phyloP scores from a whole-genome alignment of 2,888 invertebrate genomes.

The Campoplex nolae region DNA sequence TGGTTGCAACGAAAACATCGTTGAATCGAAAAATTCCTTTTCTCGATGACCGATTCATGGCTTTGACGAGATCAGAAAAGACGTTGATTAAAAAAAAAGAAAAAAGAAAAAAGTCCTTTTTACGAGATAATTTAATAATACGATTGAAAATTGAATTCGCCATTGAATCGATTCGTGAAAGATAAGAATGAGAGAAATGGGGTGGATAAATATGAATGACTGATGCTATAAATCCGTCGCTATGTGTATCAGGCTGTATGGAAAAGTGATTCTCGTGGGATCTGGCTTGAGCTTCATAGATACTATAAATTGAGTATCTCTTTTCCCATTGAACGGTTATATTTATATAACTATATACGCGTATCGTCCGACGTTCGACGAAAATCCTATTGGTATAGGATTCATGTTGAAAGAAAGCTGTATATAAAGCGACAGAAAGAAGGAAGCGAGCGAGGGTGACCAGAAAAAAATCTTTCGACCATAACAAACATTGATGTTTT shows the following conservation, averaged over 20 bases:
- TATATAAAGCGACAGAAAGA: background rate
- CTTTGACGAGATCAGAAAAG: too few species aligned
- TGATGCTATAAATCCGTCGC: slow-evolving; percentile 31
- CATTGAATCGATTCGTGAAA: background rate
- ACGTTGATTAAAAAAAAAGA: too few species aligned
- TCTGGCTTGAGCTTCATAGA: slow-evolving; percentile 21
- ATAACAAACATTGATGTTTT: slow-evolving; percentile 14
- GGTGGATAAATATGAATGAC: slow-evolving; percentile 19
- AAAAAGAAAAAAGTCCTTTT: background rate
- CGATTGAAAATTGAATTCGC: background rate
- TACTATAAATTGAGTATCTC: slow-evolving; percentile 10
- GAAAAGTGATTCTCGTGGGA: slow-evolving; percentile 21
- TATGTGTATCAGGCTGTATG: background rate
- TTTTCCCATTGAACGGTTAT: slow-evolving; percentile 9
- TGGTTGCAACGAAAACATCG: too few species aligned
- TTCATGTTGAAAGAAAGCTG: background rate
- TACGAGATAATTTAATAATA: slow-evolving; percentile 3
- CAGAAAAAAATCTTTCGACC: slow-evolving; percentile 3
- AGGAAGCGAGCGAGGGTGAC: background rate
- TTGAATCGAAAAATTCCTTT: too few species aligned
- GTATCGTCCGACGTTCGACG: background rate
- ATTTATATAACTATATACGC: slow-evolving; percentile 19
- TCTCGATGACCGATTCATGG: too few species aligned
- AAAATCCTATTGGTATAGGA: slow-evolving; percentile 3
- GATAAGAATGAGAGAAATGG: background rate